These are phyloP conservation scores for Ivindomyrus marchei DNA, from an alignment of 2,113 vertebrate species.

Conservation along the genomic window DNA sequence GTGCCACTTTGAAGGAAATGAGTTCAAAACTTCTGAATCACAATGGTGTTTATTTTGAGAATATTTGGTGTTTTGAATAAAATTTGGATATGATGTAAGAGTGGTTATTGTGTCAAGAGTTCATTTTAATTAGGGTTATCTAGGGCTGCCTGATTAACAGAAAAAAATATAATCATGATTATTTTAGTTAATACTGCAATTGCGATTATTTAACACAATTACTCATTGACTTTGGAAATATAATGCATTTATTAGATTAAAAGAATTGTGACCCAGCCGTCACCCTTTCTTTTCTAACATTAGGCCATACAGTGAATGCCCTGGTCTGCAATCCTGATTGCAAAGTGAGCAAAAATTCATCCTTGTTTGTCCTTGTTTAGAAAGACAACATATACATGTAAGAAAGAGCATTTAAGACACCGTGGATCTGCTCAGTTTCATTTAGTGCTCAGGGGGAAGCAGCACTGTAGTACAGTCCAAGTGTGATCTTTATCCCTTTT, in stretches of 20 bases:
- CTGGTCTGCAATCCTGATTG: neutral
- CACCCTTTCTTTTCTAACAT: neutral
- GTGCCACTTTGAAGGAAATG: neutral
- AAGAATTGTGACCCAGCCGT: neutral
- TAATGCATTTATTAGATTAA: neutral
- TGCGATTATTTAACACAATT: neutral
- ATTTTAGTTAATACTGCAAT: neutral
- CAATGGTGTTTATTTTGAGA: neutral
- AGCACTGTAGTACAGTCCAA: neutral
- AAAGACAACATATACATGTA: neutral
- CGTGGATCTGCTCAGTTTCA: neutral
- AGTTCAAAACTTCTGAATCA: neutral
- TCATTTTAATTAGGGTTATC: neutral
- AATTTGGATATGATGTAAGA: neutral
- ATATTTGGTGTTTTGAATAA: neutral
- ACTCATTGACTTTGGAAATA: neutral
- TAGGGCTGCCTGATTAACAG: neutral
- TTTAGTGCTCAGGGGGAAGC: neutral
- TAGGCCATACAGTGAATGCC: neutral
- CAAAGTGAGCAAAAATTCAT: neutral
- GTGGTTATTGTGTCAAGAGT: neutral
- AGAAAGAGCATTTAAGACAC: neutral
- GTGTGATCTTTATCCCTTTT: neutral
- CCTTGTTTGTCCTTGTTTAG: neutral
- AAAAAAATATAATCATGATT: neutral